Percentiles rank a stretch among this genome's conserved stretches.
These are phyloP conservation scores for Ridgeia piscesae DNA, from an alignment of 1,140 invertebrate genomes.

Conservation along the genomic window DNA sequence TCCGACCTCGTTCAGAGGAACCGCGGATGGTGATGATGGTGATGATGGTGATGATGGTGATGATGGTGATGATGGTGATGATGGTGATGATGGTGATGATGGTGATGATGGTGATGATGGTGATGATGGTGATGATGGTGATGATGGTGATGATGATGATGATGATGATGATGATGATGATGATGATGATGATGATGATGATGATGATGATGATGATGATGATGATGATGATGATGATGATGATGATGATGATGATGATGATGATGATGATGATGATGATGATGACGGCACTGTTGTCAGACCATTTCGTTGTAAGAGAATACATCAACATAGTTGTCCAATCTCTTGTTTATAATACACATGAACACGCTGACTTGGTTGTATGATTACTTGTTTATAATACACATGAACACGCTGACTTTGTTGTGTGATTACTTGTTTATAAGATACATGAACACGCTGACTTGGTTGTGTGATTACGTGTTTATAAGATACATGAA, in stretches of 20 bases:
- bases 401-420: background rate
- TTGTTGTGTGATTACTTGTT: background rate
- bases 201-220: background rate
- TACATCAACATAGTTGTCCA: background rate
- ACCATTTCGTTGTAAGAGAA: background rate
- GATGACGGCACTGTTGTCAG: conserved; percentile 70
- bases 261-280: conserved; percentile 86
- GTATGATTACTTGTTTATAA: background rate
- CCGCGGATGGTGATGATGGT: too few relatives aligned
- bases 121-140: conserved; percentile 26
- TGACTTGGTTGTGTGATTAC: too few relatives aligned
- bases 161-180: conserved; percentile 26
- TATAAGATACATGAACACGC: too few relatives aligned
- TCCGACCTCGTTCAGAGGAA: too few relatives aligned
- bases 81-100: conserved; percentile 31
- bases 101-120: conserved; percentile 20
- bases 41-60: background rate
- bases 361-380: conserved; percentile 53
- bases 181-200: background rate
- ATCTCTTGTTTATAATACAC: too few relatives aligned
- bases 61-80: conserved; percentile 2
- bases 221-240: conserved; percentile 26
- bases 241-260: conserved; percentile 65
- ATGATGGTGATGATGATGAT: conserved; percentile 34
- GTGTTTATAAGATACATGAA: too few relatives aligned